Conservation (phyloP, 2,797 vertebrate genomes). For the Mus caroli region DNA sequence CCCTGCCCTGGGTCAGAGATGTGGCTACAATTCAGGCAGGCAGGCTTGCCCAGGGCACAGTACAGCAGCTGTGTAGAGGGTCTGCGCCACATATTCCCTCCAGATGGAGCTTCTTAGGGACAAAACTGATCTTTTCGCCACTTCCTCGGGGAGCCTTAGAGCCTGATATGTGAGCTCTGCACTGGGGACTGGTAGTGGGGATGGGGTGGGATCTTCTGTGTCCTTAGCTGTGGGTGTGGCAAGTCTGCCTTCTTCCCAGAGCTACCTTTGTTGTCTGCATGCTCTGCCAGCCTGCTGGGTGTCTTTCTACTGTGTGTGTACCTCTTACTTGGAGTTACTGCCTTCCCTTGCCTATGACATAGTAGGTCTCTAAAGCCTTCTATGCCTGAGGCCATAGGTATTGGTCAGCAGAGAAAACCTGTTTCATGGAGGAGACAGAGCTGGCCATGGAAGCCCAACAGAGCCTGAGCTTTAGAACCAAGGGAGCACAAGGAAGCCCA, state of each 20-base stretch:
- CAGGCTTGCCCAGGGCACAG: not conserved
- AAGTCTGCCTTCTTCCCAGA: too few species aligned
- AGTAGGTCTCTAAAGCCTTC: not conserved
- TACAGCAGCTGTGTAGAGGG: not conserved
- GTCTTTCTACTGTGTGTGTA: not conserved
- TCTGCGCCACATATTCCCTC: not conserved
- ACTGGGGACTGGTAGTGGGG: too few species aligned
- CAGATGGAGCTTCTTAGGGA: not conserved
- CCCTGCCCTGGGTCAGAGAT: conserved; percentile 17
- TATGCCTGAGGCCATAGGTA: not conserved
- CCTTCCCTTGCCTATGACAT: not conserved
- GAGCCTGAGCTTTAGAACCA: not conserved
- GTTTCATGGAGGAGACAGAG: not conserved
- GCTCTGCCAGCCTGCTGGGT: not conserved
- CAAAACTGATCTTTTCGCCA: not conserved
- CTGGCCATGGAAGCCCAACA: not conserved
- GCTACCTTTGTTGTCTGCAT: not conserved
- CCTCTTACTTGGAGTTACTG: not conserved
- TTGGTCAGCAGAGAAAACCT: not conserved
- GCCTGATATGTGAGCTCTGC: not conserved
- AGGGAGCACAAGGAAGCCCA: not conserved
- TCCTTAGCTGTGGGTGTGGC: not conserved
- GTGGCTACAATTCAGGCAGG: not conserved
- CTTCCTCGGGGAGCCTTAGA: not conserved
- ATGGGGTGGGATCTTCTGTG: not conserved